phyloP scores from a whole-genome alignment of 2,113 vertebrate genomes.

The Pao palembangensis region DNA sequence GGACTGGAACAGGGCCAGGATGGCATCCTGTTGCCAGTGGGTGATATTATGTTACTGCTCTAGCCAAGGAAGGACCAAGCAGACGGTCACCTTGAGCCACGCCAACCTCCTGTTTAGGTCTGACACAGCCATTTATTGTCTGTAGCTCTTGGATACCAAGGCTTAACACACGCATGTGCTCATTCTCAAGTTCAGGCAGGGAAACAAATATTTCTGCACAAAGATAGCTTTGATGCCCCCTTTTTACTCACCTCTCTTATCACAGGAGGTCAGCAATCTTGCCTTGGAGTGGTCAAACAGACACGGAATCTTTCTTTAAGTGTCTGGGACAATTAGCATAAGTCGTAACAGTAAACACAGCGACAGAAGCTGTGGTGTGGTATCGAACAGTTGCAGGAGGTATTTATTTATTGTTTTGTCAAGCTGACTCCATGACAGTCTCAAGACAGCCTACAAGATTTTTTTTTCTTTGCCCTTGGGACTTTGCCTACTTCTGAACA shows the following conservation, averaged over 20 bases:
- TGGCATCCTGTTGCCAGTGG: conserved; percentile 72
- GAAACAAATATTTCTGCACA: conserved; percentile 47
- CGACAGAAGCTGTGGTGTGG: conserved; percentile 5
- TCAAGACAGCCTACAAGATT: conserved; percentile 37
- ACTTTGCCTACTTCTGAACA: background rate
- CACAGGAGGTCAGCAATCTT: conserved; percentile 53
- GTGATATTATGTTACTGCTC: conserved; percentile 59
- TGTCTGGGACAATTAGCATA: conserved; percentile 27
- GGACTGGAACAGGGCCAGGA: conserved; percentile 65
- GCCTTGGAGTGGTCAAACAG: conserved; percentile 41
- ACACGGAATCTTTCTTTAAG: conserved; percentile 24
- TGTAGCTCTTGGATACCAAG: conserved; percentile 34
- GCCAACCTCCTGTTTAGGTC: conserved; percentile 63
- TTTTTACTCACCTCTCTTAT: conserved; percentile 20
- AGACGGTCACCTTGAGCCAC: conserved; percentile 79
- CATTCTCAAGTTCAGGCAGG: conserved; percentile 17
- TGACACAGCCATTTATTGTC: conserved; percentile 67
- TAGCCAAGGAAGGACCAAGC: conserved; percentile 60
- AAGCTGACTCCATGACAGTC: conserved; percentile 43
- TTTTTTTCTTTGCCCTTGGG: conserved; percentile 26
- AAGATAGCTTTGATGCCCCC: conserved; percentile 54
- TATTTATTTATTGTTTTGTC: conserved; percentile 45
- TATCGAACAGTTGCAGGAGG: conserved; percentile 5
- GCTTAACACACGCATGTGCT: conserved; percentile 35
- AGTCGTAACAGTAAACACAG: conserved; percentile 20